Evolutionary conservation across 2,797 vertebrate species (phyloP).

Genomic region (Oryzias dopingdopingensis): DNA sequence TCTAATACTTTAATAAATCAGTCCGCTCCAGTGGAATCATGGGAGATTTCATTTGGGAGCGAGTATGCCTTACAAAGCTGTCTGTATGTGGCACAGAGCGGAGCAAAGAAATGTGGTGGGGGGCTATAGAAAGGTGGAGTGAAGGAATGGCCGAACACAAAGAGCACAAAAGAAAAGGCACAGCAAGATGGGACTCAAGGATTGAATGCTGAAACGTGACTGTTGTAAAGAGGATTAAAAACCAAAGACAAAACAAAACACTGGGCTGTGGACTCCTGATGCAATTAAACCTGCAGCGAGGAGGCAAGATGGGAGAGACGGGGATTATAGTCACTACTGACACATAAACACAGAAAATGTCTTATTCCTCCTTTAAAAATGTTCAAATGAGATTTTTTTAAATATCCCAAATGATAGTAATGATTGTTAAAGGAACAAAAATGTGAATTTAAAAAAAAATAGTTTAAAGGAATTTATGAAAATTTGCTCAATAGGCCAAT

Average conservation of each 20-base stretch:
- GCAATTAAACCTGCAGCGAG: constrained; percentile 32
- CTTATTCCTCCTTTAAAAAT: constrained; percentile 10
- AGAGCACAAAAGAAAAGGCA: constrained; percentile 38
- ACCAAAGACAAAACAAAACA: constrained; percentile 36
- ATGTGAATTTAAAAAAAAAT: no score
- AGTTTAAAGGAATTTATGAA: no score
- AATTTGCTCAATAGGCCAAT: no score
- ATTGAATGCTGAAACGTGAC: constrained; percentile 55
- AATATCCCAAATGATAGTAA: no score
- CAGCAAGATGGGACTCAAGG: constrained; percentile 20
- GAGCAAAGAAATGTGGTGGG: constrained; percentile 14
- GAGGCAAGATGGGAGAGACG: constrained; percentile 26
- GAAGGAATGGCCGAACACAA: constrained; percentile 58
- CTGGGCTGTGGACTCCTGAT: constrained; percentile 42
- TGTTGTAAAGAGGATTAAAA: constrained; percentile 56
- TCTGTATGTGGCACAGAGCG: constrained; percentile 40
- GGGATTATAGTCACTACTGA: constrained; percentile 36
- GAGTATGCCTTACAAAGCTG: constrained; percentile 66
- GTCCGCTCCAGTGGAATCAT: constrained; percentile 15
- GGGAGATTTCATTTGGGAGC: constrained; percentile 20
- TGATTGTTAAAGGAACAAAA: no score
- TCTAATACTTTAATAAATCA: constrained; percentile 65
- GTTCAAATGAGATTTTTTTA: no score
- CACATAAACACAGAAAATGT: constrained; percentile 27
- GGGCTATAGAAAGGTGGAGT: constrained; percentile 32